Percentiles rank a stretch among this genome's conserved stretches.
phyloP scores from a whole-genome alignment of 2,797 vertebrate genomes.

The Chloroceryle amazona region DNA sequence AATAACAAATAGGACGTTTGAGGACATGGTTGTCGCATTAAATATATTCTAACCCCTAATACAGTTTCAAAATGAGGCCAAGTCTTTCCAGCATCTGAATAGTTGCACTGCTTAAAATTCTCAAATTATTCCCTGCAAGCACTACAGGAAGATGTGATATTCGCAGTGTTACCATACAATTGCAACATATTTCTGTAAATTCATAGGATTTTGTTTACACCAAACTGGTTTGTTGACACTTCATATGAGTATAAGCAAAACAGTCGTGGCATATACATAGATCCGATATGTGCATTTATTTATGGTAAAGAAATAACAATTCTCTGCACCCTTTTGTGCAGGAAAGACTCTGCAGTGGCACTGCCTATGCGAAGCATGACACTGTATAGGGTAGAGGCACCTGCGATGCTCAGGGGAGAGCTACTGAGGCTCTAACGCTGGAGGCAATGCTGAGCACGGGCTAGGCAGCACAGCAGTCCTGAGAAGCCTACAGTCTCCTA shows the following conservation, averaged over 20 bases:
- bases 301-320: neutral
- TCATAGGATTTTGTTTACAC: neutral
- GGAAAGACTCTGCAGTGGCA: neutral
- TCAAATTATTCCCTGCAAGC: neutral
- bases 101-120: neutral
- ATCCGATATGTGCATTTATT: neutral
- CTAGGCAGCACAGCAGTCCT: neutral
- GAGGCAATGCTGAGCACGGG: neutral
- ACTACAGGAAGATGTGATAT: neutral
- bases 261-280: neutral
- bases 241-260: neutral
- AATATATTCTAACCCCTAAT: conserved; percentile 23
- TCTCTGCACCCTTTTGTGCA: neutral
- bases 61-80: conserved; percentile 26
- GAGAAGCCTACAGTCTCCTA: neutral
- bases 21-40: conserved; percentile 21
- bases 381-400: accelerated
- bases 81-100: neutral
- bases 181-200: neutral
- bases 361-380: neutral
- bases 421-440: neutral
- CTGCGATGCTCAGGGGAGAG: neutral
- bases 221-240: neutral
- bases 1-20: conserved; percentile 27
- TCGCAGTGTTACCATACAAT: neutral